Evolutionary conservation across 92 coral and sea anemone species (phyloP).

Genomic region (Nematostella vectensis): DNA sequence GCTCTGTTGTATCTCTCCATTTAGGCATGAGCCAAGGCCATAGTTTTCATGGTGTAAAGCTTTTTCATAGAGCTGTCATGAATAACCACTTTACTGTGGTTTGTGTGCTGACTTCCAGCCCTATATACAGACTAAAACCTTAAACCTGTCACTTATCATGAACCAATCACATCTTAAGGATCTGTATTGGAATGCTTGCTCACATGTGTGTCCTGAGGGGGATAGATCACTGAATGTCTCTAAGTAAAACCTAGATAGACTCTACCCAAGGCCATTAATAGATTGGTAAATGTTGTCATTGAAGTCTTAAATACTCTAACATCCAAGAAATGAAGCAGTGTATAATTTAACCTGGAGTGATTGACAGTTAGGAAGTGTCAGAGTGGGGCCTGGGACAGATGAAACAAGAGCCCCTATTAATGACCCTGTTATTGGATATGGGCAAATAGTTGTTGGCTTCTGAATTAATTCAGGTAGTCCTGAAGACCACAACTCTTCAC

Average conservation of each 20-base stretch:
- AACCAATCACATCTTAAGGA: neutral
- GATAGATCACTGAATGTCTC: too few relatives aligned
- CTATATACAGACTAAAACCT: neutral
- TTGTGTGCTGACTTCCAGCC: too few relatives aligned
- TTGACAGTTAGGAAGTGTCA: neutral
- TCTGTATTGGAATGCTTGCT: neutral
- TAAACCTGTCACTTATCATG: slow-evolving; percentile 2
- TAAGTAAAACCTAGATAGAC: too few relatives aligned
- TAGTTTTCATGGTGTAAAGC: too few relatives aligned
- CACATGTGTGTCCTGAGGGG: slow-evolving; percentile 3
- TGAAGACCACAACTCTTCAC: slow-evolving; percentile 8
- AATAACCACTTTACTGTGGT: too few relatives aligned
- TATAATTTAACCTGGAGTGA: neutral
- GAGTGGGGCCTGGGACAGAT: neutral
- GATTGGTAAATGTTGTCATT: neutral
- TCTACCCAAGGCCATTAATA: too few relatives aligned
- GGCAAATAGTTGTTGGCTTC: slow-evolving; percentile 14
- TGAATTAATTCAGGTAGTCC: slow-evolving; percentile 1
- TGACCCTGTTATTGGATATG: slow-evolving; percentile 2
- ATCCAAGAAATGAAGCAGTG: neutral
- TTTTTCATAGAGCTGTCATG: too few relatives aligned
- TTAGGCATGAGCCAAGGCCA: too few relatives aligned
- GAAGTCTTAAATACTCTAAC: neutral
- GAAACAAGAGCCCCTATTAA: neutral
- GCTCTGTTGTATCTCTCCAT: too few relatives aligned